These are phyloP conservation scores for Hemicrepidius hirtus DNA, from an alignment of 2,888 invertebrate species.

Conservation along the genomic window DNA sequence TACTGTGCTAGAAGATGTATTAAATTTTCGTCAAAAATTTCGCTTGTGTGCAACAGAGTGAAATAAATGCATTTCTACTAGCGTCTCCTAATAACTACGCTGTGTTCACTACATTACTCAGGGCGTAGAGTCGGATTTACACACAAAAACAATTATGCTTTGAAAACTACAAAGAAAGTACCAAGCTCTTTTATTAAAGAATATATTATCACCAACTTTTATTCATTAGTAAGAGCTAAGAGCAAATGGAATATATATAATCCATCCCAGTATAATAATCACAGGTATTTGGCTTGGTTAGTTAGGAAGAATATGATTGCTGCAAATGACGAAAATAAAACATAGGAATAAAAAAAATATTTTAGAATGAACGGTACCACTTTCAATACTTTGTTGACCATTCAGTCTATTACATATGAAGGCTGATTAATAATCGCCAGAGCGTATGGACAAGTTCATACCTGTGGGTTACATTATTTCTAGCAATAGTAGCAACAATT, in stretches of 20 bases:
- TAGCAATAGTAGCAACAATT: too few species aligned
- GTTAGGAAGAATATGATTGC: too few species aligned
- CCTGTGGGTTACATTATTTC: too few species aligned
- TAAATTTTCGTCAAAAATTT: constrained; percentile 48
- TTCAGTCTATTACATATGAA: too few species aligned
- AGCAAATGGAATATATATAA: neutral
- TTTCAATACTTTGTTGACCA: too few species aligned
- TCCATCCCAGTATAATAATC: neutral
- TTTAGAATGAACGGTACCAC: too few species aligned
- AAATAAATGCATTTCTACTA: constrained; percentile 57
- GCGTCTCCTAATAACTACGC: constrained; percentile 47
- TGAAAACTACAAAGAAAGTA: constrained; percentile 7
- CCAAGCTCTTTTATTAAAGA: neutral
- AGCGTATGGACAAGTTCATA: too few species aligned
- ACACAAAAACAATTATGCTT: constrained; percentile 19
- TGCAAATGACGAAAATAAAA: too few species aligned
- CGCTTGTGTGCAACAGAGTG: constrained; percentile 54
- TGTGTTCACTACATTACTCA: constrained; percentile 33
- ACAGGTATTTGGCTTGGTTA: too few species aligned
- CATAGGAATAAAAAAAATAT: too few species aligned
- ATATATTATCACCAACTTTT: constrained; percentile 11
- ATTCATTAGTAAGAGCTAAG: constrained; percentile 11
- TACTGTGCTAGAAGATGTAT: constrained; percentile 24
- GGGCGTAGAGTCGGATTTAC: constrained; percentile 30
- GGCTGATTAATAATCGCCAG: too few species aligned